These are phyloP conservation scores for Eulemur albifrons DNA, from an alignment of 2,797 vertebrate genomes.

Conservation along the genomic window DNA sequence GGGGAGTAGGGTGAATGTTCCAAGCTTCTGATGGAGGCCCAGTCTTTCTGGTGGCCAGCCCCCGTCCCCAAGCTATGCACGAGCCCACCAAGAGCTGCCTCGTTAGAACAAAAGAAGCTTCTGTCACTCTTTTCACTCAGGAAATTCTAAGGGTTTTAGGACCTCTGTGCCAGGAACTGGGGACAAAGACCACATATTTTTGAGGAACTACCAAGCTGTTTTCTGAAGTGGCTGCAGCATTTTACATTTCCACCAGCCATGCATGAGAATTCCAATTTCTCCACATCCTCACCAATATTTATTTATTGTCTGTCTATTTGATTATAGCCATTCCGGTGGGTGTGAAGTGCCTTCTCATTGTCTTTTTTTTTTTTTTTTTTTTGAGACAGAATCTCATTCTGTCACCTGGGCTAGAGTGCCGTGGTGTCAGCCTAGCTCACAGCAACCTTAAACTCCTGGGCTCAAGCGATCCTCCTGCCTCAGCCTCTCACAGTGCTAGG, in stretches of 20 bases:
- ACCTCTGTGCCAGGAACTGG: neutral
- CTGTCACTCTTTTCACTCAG: neutral
- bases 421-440: too few relatives aligned
- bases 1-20: neutral
- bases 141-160: neutral
- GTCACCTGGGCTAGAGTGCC: too few relatives aligned
- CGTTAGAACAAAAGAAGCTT: neutral
- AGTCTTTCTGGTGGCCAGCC: neutral
- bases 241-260: neutral
- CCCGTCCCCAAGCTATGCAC: too few relatives aligned
- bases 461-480: too few relatives aligned
- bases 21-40: neutral
- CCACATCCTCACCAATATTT: neutral
- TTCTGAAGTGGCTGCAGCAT: neutral
- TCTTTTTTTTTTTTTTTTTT: too few relatives aligned
- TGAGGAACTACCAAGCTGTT: neutral
- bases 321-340: neutral
- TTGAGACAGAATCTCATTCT: too few relatives aligned
- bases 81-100: neutral
- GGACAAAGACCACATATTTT: neutral
- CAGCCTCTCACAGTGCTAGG: too few relatives aligned
- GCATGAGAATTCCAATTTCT: neutral
- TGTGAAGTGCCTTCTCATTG: neutral
- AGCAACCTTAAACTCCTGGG: too few relatives aligned
- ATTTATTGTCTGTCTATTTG: neutral